These are phyloP conservation scores for Engystomops pustulosus DNA, from an alignment of 2,113 vertebrate genomes.

Conservation along the genomic window DNA sequence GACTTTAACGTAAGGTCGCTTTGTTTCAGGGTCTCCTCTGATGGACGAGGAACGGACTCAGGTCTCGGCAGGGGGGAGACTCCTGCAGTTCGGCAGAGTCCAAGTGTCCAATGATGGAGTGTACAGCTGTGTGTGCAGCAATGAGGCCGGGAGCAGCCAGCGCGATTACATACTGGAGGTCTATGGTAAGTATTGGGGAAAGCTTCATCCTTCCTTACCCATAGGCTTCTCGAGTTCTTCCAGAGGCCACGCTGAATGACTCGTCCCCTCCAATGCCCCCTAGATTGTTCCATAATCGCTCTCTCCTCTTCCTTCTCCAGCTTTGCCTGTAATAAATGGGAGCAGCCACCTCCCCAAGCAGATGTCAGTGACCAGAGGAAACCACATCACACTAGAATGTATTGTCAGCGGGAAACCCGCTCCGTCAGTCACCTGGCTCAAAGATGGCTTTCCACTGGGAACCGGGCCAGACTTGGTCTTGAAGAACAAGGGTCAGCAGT, in stretches of 20 bases:
- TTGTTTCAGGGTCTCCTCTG: conserved; percentile 65
- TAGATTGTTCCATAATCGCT: neutral
- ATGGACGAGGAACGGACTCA: neutral
- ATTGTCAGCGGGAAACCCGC: conserved; percentile 55
- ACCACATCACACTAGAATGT: conserved; percentile 65
- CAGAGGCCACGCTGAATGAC: too few species aligned
- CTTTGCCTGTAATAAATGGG: conserved; percentile 51
- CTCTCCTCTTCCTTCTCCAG: conserved; percentile 60
- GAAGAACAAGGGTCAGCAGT: conserved; percentile 42
- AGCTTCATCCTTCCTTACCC: neutral
- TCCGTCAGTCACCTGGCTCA: conserved; percentile 65
- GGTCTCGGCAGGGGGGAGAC: conserved; percentile 62
- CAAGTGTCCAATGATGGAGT: conserved; percentile 65
- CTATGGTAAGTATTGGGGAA: conserved; percentile 65
- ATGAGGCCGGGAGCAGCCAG: conserved; percentile 66
- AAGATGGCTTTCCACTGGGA: conserved; percentile 59
- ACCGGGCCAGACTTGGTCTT: conserved; percentile 43
- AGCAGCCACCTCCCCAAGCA: conserved; percentile 36
- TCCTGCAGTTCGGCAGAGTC: conserved; percentile 66
- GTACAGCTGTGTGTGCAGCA: conserved; percentile 71
- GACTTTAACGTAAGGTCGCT: too few species aligned
- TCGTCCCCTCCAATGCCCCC: too few species aligned
- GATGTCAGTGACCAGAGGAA: conserved; percentile 65
- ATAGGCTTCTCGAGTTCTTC: neutral
- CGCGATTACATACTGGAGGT: conserved; percentile 71